Evolutionary conservation across 2,113 vertebrate genomes (phyloP).

Genomic region (Crotalus horridus): DNA sequence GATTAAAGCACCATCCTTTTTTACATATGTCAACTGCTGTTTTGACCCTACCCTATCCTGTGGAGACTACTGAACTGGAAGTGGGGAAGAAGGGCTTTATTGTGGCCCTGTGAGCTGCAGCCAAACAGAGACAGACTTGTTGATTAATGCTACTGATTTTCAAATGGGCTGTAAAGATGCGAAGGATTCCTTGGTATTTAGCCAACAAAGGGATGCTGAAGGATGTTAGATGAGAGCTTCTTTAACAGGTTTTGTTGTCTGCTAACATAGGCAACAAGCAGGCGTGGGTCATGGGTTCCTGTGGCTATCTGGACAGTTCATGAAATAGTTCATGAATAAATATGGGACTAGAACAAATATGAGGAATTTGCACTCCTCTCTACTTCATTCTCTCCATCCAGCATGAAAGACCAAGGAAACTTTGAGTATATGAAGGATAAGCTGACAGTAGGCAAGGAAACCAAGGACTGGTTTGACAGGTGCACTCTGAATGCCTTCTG

Average conservation of each 20-base stretch:
- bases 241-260: background rate
- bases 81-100: background rate
- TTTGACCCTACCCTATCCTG: background rate
- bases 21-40: background rate
- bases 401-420: background rate
- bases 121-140: background rate
- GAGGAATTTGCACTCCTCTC: background rate
- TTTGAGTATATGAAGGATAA: background rate
- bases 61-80: background rate
- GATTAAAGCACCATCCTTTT: background rate
- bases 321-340: background rate
- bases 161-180: background rate
- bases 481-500: conserved; percentile 42
- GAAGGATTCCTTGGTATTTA: background rate
- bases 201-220: background rate
- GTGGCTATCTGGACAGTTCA: background rate
- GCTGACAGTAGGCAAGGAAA: conserved; percentile 39
- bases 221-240: background rate
- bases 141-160: background rate
- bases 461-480: conserved; percentile 39
- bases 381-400: background rate
- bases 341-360: background rate
- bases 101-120: background rate
- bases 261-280: background rate
- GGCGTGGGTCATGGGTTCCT: background rate